A percentile compares a stretch with the other conserved stretches of the same genome.
These are phyloP conservation scores for Polydrusus pterygomalis DNA, from an alignment of 2,888 invertebrate species.

Conservation along the genomic window DNA sequence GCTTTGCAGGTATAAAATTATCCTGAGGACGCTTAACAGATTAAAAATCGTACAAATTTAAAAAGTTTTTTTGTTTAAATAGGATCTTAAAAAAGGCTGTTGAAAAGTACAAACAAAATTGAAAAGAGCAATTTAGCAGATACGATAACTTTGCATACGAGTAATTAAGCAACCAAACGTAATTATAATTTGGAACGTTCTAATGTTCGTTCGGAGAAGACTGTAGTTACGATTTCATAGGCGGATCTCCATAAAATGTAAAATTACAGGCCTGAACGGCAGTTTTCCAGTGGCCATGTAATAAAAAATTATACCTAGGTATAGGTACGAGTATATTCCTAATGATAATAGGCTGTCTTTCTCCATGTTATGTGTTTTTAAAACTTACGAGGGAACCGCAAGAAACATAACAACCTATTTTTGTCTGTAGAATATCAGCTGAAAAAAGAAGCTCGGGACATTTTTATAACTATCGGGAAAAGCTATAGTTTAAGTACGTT, in stretches of 20 bases:
- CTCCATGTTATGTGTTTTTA: not conserved
- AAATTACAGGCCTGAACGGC: slow-evolving; percentile 42
- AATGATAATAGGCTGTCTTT: slow-evolving; percentile 36
- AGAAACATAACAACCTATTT: not conserved
- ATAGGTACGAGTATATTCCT: not conserved
- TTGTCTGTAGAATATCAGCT: too few relatives aligned
- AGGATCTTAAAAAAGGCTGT: too few relatives aligned
- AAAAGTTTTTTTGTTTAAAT: too few relatives aligned
- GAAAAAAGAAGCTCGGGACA: too few relatives aligned
- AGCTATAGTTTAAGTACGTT: too few relatives aligned
- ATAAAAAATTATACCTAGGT: slow-evolving; percentile 43
- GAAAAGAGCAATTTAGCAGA: not conserved
- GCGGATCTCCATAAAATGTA: slow-evolving; percentile 44
- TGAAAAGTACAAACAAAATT: not conserved
- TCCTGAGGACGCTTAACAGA: too few relatives aligned
- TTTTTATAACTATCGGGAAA: too few relatives aligned
- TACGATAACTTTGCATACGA: slow-evolving; percentile 25
- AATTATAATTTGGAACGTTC: slow-evolving; percentile 23
- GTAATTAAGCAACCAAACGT: slow-evolving; percentile 18
- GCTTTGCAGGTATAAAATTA: too few relatives aligned
- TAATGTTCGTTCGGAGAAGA: slow-evolving; percentile 38
- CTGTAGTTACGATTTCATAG: slow-evolving; percentile 34
- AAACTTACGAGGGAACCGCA: not conserved
- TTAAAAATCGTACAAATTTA: too few relatives aligned
- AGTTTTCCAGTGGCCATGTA: slow-evolving; percentile 45